Percentiles rank a stretch among this genome's conserved stretches.
These are phyloP conservation scores for Dasypogon diadema DNA, from an alignment of 2,888 invertebrate species.

Conservation along the genomic window DNA sequence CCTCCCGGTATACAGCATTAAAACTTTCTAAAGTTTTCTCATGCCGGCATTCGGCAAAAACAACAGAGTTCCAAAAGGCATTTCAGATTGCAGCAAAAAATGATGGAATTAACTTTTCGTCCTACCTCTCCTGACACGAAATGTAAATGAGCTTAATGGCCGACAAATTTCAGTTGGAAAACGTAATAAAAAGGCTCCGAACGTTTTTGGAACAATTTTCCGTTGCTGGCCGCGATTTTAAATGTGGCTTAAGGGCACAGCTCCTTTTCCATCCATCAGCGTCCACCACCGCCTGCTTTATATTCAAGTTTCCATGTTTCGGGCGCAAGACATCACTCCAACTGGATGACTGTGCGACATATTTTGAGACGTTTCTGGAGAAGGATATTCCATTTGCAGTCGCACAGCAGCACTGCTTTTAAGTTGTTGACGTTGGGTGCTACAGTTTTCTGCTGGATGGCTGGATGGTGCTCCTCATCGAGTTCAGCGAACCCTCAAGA, in stretches of 20 bases:
- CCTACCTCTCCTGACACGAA: neutral
- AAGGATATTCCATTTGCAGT: neutral
- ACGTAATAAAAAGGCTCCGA: neutral
- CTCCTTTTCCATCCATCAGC: neutral
- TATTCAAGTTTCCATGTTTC: neutral
- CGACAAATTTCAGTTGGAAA: neutral
- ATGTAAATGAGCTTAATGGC: neutral
- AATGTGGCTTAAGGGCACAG: neutral
- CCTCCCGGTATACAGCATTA: too few species aligned
- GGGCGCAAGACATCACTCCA: neutral
- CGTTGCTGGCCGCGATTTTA: neutral
- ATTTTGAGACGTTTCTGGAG: neutral
- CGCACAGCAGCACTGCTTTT: neutral
- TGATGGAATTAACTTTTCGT: neutral
- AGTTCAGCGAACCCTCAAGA: constrained; percentile 3
- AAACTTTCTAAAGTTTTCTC: too few species aligned
- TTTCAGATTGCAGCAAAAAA: neutral
- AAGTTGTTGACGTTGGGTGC: constrained; percentile 2
- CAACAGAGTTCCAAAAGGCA: neutral
- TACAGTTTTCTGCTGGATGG: neutral
- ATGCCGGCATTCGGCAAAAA: neutral
- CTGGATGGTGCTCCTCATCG: neutral
- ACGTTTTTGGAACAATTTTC: neutral
- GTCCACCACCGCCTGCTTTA: neutral
- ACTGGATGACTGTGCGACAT: neutral